Evolutionary conservation across 2,888 invertebrate species (phyloP), one percentile per base, ranked within the genome.

Genomic region (Drosophila hawaiiensis): DNA sequence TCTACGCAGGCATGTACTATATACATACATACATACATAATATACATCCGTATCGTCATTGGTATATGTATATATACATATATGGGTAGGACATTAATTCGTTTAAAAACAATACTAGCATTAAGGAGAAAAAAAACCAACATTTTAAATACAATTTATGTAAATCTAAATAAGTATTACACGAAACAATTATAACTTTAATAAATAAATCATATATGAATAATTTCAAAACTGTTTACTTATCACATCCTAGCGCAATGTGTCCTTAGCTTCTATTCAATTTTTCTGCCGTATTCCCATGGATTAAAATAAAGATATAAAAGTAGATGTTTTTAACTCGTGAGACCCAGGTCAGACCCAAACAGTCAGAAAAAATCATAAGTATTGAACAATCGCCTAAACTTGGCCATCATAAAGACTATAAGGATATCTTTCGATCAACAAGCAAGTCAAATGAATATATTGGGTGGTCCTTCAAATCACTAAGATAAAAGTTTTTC

Each of bases 151-250:
- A 82, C 82, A 80, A 72, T 78, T 84, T 84, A 82, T 84, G 68
- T 84, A 80, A 68, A 80, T 78, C 76, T 84, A 80, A 82, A 82
- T 81, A 76, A 81, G 78, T 87, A 84, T 76, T 75, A 84, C 39
- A 68, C 68, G 78, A 67, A 81, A 81, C 82, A 81, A 81, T 81
- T 78, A 81, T 78, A 80, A 81, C 78, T 81, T 82, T 75, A 87
- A 87, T 74, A 77, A 68, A 84, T 73, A 79, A 84, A 84, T 82
- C 70, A 79, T 69, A 80, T 80, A 82, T 84, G 73, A 84, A 82
- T 80, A 84, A 69, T 39, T 39, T 49, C 6, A 33, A 33, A n/a
- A 14, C 19, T 25, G 1, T 61, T 54, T 61, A 16, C 19, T 28
- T 56, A 16, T 50, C 10, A 9, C 16, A 25, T 47, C 9, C 7